Evolutionary conservation across 2,888 invertebrate species (phyloP), one percentile per base, ranked within the genome.

Genomic region (Aplocera efformata): DNA sequence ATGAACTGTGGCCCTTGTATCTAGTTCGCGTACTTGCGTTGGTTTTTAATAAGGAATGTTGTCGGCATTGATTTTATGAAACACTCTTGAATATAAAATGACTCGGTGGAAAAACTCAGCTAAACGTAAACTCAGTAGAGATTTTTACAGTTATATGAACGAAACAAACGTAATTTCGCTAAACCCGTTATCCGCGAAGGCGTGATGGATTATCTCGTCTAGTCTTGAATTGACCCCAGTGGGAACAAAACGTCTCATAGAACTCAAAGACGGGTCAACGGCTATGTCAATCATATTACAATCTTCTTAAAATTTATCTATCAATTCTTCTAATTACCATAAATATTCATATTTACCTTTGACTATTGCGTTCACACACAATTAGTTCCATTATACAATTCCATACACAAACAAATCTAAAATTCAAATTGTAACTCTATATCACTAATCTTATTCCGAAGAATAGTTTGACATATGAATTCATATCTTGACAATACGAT

Each of bases 341-440:
- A 77, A 80, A 82, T 84, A 86, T 84, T 82, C 77, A 79, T 78
- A 73, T 71, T 71, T 65, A 57, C 58, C 55, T 50, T 59, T 49
- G 48, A 50, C 52, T 50, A 51, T 56, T 60, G 49, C 56, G 75
- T 84, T 88, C 85, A 86, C 86, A 86, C 86, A 86, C 84, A 85
- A 88, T 88, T 88, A 88, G 83, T 67, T 77, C 48, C 70, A 82
- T 86, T 81, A 84, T 82, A 70, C 70, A 52, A 68, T 67, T 63
- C 67, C 62, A 75, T 77, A 73, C 73, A 67, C 47, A 50, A 50
- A 50, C 69, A 76, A 69, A 85, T 84, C 70, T 79, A 60, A 79
- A 82, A 79, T 86, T 80, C 69, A 76, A 72, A 82, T 79, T 62
- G 81, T 83, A 83, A 85, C 64, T 62, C 70, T 70, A 84, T 80